Conservation (phyloP, 2,888 invertebrate species). For the Brenthis hecate region DNA sequence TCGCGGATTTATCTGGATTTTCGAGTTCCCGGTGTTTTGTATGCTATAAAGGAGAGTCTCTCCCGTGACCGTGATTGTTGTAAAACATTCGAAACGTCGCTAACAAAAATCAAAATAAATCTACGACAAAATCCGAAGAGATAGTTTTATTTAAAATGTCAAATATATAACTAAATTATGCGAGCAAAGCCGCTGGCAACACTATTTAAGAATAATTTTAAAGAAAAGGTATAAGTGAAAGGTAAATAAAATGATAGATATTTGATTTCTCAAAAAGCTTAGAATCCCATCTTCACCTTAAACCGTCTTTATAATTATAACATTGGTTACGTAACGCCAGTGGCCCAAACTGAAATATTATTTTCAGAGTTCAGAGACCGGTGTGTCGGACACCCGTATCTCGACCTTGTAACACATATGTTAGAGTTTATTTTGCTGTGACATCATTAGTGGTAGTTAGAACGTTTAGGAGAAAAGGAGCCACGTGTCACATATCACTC, state of each 20-base stretch:
- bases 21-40: too few relatives aligned
- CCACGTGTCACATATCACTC: slow-evolving; percentile 82
- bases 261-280: slow-evolving; percentile 10
- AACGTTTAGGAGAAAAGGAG: slow-evolving; percentile 55
- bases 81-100: too few relatives aligned
- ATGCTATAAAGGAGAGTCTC: too few relatives aligned
- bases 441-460: slow-evolving; percentile 46
- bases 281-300: slow-evolving; percentile 39
- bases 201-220: not conserved
- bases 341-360: slow-evolving; percentile 78
- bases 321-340: slow-evolving; percentile 76
- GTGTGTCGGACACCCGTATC: slow-evolving; percentile 47
- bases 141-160: too few relatives aligned
- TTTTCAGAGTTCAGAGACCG: slow-evolving; percentile 80
- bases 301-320: slow-evolving; percentile 71
- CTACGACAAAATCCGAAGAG: too few relatives aligned
- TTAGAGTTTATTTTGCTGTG: slow-evolving; percentile 64
- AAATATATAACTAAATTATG: too few relatives aligned
- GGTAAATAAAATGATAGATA: too few relatives aligned
- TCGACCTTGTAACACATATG: slow-evolving; percentile 54
- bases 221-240: not conserved
- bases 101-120: too few relatives aligned
- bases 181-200: too few relatives aligned
- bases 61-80: too few relatives aligned
- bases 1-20: too few relatives aligned